Conservation (phyloP, 2,113 vertebrate genomes). For the Phodopus roborovskii region DNA sequence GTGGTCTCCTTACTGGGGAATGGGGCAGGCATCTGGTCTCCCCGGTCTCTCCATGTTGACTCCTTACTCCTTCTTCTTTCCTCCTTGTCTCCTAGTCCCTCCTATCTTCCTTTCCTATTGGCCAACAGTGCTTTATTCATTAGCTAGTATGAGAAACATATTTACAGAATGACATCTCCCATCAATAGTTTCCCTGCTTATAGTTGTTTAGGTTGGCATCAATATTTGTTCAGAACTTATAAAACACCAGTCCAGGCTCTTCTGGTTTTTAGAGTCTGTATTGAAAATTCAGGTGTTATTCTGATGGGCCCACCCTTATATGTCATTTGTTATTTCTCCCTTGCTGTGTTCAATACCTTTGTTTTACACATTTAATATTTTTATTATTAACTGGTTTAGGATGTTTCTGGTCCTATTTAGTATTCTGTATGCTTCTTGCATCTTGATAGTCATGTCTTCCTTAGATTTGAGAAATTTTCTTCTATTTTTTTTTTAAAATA, state of each 20-base stretch:
- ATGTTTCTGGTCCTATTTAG: neutral
- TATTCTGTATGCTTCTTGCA: neutral
- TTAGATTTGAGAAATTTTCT: neutral
- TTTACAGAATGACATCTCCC: no score
- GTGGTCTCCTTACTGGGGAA: no score
- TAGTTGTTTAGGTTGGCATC: neutral
- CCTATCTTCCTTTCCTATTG: no score
- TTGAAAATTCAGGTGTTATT: neutral
- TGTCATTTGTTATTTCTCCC: neutral
- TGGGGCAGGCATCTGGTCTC: no score
- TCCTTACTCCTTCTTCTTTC: no score
- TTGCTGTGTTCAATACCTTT: neutral
- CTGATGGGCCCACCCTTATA: neutral
- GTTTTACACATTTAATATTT: neutral
- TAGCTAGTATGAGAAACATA: no score
- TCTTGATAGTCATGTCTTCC: neutral
- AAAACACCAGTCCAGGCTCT: neutral
- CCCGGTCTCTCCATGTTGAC: no score
- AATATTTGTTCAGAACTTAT: neutral
- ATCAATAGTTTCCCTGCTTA: neutral
- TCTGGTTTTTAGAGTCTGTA: no score
- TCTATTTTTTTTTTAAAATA: neutral
- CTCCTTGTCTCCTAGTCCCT: no score
- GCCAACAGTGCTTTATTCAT: no score
- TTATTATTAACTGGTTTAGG: neutral